Conservation (phyloP, 2,888 invertebrate genomes). For the Cyclophora punctaria region DNA sequence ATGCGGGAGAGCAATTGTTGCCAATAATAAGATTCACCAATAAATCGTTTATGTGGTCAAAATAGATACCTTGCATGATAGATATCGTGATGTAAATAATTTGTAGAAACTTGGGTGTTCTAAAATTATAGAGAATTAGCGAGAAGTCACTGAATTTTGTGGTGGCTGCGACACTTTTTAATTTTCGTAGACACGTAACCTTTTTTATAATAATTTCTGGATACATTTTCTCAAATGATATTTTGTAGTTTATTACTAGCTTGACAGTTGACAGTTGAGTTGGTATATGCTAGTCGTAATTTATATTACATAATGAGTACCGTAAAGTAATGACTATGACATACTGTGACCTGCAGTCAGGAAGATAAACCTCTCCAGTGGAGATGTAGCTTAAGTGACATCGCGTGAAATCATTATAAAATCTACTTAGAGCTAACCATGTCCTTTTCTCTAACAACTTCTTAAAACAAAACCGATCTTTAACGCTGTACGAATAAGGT, state of each 20-base stretch:
- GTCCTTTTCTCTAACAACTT: constrained; percentile 2
- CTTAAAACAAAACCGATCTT: constrained; percentile 17
- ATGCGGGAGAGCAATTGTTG: constrained; percentile 56
- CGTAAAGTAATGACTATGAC: too few species aligned
- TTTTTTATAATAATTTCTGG: too few species aligned
- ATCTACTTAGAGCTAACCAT: constrained; percentile 46
- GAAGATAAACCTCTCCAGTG: too few species aligned
- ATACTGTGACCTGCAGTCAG: too few species aligned
- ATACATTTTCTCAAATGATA: too few species aligned
- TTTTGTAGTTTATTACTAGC: too few species aligned
- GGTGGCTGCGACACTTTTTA: too few species aligned
- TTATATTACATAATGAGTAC: too few species aligned
- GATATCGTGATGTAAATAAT: constrained; percentile 58
- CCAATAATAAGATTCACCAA: constrained; percentile 35
- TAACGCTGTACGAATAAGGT: constrained; percentile 27
- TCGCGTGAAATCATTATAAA: constrained; percentile 56
- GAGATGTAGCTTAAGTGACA: constrained; percentile 28
- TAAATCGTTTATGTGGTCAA: constrained; percentile 28
- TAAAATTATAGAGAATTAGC: constrained; percentile 23
- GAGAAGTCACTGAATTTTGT: constrained; percentile 23
- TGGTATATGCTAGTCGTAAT: constrained; percentile 2
- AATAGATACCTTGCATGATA: constrained; percentile 25
- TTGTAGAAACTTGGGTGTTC: constrained; percentile 35
- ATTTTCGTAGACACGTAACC: too few species aligned
- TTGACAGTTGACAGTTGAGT: constrained; percentile 30